These are phyloP conservation scores for Harpagus bidentatus DNA, from an alignment of 2,113 vertebrate species.

Conservation along the genomic window DNA sequence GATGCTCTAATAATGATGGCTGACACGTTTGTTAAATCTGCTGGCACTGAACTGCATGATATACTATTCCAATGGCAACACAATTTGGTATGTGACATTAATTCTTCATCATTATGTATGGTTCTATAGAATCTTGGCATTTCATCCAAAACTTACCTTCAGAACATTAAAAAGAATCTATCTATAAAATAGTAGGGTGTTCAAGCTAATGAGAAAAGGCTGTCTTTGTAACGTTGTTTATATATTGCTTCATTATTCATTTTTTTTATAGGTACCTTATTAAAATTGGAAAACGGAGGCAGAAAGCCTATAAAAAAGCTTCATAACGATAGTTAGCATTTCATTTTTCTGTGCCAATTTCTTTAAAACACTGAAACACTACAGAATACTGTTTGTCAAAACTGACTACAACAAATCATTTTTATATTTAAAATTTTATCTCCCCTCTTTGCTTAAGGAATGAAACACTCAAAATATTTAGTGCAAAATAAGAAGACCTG, in stretches of 20 bases:
- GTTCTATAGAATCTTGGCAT: background rate
- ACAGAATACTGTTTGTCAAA: slow-evolving; percentile 32
- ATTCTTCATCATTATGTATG: slow-evolving; percentile 8
- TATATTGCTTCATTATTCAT: slow-evolving; percentile 28
- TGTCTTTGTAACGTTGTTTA: slow-evolving; percentile 10
- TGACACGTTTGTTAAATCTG: slow-evolving; percentile 36
- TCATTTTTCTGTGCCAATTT: slow-evolving; percentile 43
- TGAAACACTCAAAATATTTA: background rate
- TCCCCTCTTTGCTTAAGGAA: slow-evolving; percentile 1
- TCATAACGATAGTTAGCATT: background rate
- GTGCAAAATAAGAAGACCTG: background rate
- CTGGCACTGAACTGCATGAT: background rate
- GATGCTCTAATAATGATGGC: slow-evolving; percentile 29
- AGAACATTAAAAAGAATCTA: background rate
- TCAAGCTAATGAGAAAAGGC: background rate
- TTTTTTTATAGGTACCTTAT: slow-evolving; percentile 40
- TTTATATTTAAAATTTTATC: slow-evolving; percentile 13
- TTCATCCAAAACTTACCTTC: slow-evolving; percentile 19
- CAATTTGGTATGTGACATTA: slow-evolving; percentile 26
- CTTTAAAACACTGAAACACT: background rate
- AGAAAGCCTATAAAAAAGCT: slow-evolving; percentile 6
- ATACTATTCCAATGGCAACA: slow-evolving; percentile 5
- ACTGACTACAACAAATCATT: slow-evolving; percentile 18
- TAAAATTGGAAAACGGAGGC: slow-evolving; percentile 41
- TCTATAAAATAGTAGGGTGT: background rate